A percentile compares a stretch with the other conserved stretches of the same genome.
Evolutionary conservation across 2,888 invertebrate genomes (phyloP).

Genomic region (Erynnis tages): DNA sequence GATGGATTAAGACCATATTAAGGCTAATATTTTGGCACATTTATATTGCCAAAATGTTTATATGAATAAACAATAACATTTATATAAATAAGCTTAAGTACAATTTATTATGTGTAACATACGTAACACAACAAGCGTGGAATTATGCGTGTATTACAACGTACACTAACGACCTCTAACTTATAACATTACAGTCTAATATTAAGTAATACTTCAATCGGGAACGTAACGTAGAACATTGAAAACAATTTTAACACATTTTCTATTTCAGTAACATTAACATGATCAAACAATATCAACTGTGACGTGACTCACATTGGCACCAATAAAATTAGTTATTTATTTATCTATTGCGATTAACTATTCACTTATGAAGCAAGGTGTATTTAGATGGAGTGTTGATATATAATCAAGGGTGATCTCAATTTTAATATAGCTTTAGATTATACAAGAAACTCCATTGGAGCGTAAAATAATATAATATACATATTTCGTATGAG

Average conservation of each 20-base stretch:
- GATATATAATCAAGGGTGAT: too few relatives aligned
- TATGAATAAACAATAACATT: neutral
- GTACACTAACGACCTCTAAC: conserved; percentile 10
- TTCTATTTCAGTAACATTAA: conserved; percentile 11
- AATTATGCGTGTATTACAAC: conserved; percentile 22
- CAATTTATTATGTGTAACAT: conserved; percentile 17
- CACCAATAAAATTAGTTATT: neutral
- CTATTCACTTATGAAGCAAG: neutral
- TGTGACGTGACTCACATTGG: neutral
- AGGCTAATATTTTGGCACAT: conserved; percentile 7
- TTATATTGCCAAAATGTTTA: conserved; percentile 4
- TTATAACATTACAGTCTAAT: neutral
- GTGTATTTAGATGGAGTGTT: neutral
- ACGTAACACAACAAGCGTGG: conserved; percentile 23
- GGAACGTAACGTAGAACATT: conserved; percentile 11
- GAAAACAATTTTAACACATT: neutral
- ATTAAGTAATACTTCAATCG: conserved; percentile 13
- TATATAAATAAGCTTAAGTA: neutral
- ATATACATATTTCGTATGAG: too few relatives aligned
- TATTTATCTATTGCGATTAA: neutral
- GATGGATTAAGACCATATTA: too few relatives aligned
- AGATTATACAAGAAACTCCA: too few relatives aligned
- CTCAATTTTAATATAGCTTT: too few relatives aligned
- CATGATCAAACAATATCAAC: neutral
- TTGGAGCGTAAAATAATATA: too few relatives aligned